phyloP scores from a whole-genome alignment of 2,113 vertebrate species.

The Neotragus moschatus region DNA sequence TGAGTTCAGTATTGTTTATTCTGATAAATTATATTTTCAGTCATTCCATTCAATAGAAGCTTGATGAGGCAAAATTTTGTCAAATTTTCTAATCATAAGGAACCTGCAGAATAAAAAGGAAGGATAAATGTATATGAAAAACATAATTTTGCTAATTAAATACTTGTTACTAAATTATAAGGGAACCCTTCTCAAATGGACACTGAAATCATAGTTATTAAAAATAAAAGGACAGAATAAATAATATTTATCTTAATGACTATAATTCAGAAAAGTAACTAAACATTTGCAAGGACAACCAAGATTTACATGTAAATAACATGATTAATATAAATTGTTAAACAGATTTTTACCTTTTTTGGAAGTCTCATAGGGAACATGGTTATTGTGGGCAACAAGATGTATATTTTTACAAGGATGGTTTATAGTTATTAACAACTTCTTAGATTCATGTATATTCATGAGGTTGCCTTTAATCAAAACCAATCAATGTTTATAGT shows the following conservation, averaged over 20 bases:
- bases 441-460: neutral
- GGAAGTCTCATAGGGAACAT: neutral
- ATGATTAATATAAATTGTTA: neutral
- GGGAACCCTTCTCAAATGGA: neutral
- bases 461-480: neutral
- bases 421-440: neutral
- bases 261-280: slow-evolving; percentile 13
- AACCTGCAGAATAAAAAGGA: neutral
- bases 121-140: neutral
- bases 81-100: neutral
- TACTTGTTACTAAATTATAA: slow-evolving; percentile 11
- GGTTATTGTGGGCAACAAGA: neutral
- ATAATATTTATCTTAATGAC: neutral
- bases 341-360: neutral
- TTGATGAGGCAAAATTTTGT: neutral
- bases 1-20: neutral
- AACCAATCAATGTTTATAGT: neutral
- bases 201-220: slow-evolving; percentile 18
- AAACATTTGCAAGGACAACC: neutral
- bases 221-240: neutral
- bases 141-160: slow-evolving; percentile 31
- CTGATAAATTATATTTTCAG: slow-evolving; percentile 3
- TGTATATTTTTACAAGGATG: neutral
- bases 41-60: neutral
- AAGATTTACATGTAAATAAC: neutral